These are phyloP conservation scores for Darevskia nairensis DNA, from an alignment of 2,797 vertebrate species.

Conservation along the genomic window DNA sequence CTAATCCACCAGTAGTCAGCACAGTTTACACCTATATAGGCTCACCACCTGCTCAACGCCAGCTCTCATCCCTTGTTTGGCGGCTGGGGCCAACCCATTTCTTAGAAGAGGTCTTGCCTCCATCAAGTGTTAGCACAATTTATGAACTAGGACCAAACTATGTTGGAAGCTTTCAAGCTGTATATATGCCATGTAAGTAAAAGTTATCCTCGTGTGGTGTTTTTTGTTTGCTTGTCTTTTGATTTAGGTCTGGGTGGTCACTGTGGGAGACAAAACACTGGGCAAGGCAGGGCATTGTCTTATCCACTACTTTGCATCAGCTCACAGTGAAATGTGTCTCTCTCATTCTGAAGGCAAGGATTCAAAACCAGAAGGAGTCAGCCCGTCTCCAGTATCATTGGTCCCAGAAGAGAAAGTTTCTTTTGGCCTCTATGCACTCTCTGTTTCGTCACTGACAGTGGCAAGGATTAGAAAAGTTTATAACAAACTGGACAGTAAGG, in stretches of 20 bases:
- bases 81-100: conserved; percentile 94
- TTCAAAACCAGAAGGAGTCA: conserved; percentile 87
- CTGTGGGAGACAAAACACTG: no score
- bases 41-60: conserved; percentile 93
- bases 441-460: conserved; percentile 92
- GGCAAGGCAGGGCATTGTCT: background rate
- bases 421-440: conserved; percentile 93
- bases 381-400: conserved; percentile 84
- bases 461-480: conserved; percentile 96
- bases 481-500: conserved; percentile 98
- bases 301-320: background rate
- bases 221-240: background rate
- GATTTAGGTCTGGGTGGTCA: background rate
- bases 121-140: conserved; percentile 86
- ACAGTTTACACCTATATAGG: conserved; percentile 93
- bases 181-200: conserved; percentile 91
- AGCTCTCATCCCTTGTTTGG: conserved; percentile 92
- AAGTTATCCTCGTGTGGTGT: background rate
- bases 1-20: conserved; percentile 93
- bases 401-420: conserved; percentile 98
- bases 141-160: conserved; percentile 95
- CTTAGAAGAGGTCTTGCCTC: conserved; percentile 94
- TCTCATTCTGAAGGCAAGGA: conserved; percentile 88
- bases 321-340: conserved; percentile 18
- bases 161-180: conserved; percentile 94